Evolutionary conservation across 2,888 invertebrate species (phyloP).

Genomic region (Heteropelma amictum): DNA sequence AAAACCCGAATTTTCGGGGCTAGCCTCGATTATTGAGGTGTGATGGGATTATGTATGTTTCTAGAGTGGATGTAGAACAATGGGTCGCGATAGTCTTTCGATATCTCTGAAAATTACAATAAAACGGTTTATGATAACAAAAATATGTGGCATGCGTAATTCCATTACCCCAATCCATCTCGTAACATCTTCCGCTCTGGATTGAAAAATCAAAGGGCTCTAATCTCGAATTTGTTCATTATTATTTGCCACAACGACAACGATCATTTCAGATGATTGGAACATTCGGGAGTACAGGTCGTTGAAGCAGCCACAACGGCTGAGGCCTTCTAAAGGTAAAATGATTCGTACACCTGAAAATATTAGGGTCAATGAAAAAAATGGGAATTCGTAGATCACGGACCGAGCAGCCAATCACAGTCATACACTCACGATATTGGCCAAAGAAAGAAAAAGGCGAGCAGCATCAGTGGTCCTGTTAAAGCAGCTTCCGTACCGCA

Average conservation of each 20-base stretch:
- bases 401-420: background rate
- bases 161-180: constrained; percentile 62
- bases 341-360: background rate
- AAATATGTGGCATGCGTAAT: constrained; percentile 61
- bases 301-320: background rate
- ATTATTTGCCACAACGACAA: background rate
- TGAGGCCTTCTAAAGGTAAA: constrained; percentile 23
- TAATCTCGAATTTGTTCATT: background rate
- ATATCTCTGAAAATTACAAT: constrained; percentile 21
- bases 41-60: constrained; percentile 67
- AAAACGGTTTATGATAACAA: constrained; percentile 35
- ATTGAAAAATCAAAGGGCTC: background rate
- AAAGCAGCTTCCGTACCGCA: constrained; percentile 43
- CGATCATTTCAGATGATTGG: constrained; percentile 44
- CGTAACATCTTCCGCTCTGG: background rate
- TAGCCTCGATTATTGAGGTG: constrained; percentile 27
- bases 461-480: background rate
- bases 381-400: constrained; percentile 24
- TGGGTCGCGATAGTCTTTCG: constrained; percentile 26
- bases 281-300: constrained; percentile 25
- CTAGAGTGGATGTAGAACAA: constrained; percentile 49
- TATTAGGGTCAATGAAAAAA: background rate
- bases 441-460: constrained; percentile 16
- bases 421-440: background rate
- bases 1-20: background rate